Percentiles rank a stretch among this genome's conserved stretches.
Evolutionary conservation across 35 echinoderm and acorn worm species (phyloP).

Genomic region (Anneissia japonica): DNA sequence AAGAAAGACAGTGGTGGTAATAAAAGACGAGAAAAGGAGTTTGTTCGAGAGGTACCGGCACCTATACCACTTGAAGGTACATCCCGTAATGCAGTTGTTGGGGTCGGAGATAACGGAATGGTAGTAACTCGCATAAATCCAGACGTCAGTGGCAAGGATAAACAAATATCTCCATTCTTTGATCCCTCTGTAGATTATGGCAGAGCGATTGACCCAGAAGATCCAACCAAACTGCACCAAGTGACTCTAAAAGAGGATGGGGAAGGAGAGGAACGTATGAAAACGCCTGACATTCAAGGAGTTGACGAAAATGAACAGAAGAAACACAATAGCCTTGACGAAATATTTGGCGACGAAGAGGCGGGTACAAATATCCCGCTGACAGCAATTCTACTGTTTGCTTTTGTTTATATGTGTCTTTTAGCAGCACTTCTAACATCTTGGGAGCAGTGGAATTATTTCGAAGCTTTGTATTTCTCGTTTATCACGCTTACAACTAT

Average conservation of each 20-base stretch:
- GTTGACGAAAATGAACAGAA: conserved; percentile 14
- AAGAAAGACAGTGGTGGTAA: neutral
- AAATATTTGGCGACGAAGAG: conserved; percentile 9
- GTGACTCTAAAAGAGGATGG: conserved; percentile 1
- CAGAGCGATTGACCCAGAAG: neutral
- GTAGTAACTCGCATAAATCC: neutral
- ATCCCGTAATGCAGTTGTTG: neutral
- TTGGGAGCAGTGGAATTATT: conserved; percentile 92
- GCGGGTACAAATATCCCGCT: conserved; percentile 63
- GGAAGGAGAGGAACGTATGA: conserved; percentile 12
- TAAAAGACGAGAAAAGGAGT: neutral
- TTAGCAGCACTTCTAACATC: conserved; percentile 39
- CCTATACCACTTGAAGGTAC: conserved; percentile 9
- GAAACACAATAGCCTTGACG: neutral
- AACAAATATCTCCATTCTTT: neutral
- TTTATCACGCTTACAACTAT: conserved; percentile 95
- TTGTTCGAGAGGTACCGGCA: neutral
- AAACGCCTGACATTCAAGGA: neutral
- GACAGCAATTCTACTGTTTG: conserved; percentile 53
- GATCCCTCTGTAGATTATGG: neutral
- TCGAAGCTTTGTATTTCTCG: conserved; percentile 92
- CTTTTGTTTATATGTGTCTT: conserved; percentile 72
- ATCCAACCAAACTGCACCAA: conserved; percentile 1
- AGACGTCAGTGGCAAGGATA: neutral
- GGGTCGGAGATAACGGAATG: conserved; percentile 10